Evolutionary conservation across 2,888 invertebrate genomes (phyloP), one percentile per base, ranked within the genome.

Genomic region (Chaitophorus viminalis): DNA sequence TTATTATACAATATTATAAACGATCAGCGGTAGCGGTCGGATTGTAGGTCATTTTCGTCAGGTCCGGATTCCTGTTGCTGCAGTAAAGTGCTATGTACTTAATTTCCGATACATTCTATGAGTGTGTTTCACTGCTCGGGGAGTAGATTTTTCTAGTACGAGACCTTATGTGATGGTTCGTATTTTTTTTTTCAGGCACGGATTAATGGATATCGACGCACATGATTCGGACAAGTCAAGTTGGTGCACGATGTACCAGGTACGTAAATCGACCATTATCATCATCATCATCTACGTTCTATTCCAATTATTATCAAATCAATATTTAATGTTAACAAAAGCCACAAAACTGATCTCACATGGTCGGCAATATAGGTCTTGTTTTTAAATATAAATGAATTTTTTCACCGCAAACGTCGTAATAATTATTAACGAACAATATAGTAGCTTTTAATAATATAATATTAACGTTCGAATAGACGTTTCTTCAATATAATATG

Each of bases 211-310:
- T 52, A 81, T 54, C 74, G 87, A 39, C 74, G 65, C 79, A 60
- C 65, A 60, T n/a, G 74, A 75, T 65, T 87, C 81, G 65, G 65
- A 60, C 65, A n/a, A 31, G 18, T 31, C 60, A 25, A 87, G 74
- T 87, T 60, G 78, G 70, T 36, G 54, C 85, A 75, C 78, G 75
- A 87, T 87, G 87, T 74, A 87, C 74, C 74, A 81, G 65, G 87
- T 87, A 74, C 79, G 86, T 86, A 79, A 77, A 76, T 39, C 75
- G 60, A 65, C 65, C 46, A 46, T 46, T 9, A 46, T 46, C 46
- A 25, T 9, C 46, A 46, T 46, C 46, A 46, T 46, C 46, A 25
- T 9, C 9, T 70, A 70, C 70, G 29, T 70, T 70, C 70, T 70
- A 31, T 31, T 70, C 70, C 70, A 70, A 70, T 29, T 17, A 68